phyloP scores from a whole-genome alignment of 2,113 vertebrate genomes.

The Callipepla squamata region DNA sequence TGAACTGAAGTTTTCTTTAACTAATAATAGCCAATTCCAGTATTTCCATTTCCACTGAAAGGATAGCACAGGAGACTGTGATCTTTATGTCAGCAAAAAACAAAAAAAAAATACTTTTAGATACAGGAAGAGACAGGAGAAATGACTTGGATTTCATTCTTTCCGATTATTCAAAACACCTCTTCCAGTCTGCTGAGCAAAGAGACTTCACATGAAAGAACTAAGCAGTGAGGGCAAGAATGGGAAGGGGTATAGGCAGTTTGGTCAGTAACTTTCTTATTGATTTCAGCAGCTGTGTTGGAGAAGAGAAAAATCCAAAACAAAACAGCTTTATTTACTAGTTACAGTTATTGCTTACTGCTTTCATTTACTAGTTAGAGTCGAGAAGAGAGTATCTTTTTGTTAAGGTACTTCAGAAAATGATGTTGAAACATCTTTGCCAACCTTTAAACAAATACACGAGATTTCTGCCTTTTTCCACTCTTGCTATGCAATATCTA shows the following conservation, averaged over 20 bases:
- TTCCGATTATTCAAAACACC: neutral
- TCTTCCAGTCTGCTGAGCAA: neutral
- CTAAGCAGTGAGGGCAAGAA: neutral
- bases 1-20: neutral
- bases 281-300: neutral
- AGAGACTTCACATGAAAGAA: neutral
- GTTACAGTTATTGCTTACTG: neutral
- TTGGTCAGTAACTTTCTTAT: neutral
- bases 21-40: neutral
- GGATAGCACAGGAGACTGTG: neutral
- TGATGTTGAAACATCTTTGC: neutral
- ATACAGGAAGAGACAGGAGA: neutral
- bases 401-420: neutral
- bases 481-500: neutral
- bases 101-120: neutral
- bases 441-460: neutral
- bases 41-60: neutral
- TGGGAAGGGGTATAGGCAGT: neutral
- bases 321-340: neutral
- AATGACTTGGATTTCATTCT: neutral
- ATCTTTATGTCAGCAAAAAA: constrained; percentile 10
- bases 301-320: constrained; percentile 4
- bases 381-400: neutral
- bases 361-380: neutral
- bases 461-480: neutral